Conservation (phyloP, 30 jellyfish, hydroid and myxozoan genomes). For the Mastigias papua region DNA sequence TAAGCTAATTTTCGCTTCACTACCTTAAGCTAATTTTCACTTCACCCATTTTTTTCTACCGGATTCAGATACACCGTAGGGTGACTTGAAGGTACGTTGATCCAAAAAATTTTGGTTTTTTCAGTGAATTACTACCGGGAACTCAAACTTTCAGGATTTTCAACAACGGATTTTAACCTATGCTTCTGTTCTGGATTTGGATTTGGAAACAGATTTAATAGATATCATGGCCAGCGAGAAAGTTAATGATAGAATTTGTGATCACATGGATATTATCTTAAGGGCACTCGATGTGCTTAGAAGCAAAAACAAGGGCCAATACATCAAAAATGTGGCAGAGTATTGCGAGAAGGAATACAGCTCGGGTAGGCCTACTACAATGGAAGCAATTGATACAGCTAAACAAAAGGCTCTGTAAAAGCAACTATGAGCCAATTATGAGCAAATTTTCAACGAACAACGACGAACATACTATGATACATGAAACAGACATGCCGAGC, state of each 20-base stretch:
- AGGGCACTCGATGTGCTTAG: slow-evolving; percentile 19
- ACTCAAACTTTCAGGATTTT: too few species aligned
- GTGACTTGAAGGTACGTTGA: too few species aligned
- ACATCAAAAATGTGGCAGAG: not conserved
- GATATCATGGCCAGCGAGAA: slow-evolving; percentile 11
- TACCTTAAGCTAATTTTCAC: too few species aligned
- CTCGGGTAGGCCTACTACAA: not conserved
- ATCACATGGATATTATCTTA: not conserved
- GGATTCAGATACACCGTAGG: too few species aligned
- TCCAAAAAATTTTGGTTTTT: too few species aligned
- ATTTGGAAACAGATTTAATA: too few species aligned
- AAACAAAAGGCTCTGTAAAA: slow-evolving; percentile 6
- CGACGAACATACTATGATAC: not conserved
- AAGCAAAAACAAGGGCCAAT: too few species aligned
- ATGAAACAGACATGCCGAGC: not conserved
- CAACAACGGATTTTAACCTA: too few species aligned
- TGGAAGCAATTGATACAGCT: slow-evolving; percentile 15
- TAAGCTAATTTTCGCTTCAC: too few species aligned
- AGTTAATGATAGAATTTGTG: not conserved
- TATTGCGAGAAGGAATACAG: not conserved
- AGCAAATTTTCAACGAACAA: not conserved
- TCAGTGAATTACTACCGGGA: too few species aligned
- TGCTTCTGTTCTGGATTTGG: too few species aligned
- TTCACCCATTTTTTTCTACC: too few species aligned
- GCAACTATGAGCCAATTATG: not conserved